Base-by-base conservation (phyloP, 2,797 vertebrate species). In the Echiichthys vipera region DNA sequence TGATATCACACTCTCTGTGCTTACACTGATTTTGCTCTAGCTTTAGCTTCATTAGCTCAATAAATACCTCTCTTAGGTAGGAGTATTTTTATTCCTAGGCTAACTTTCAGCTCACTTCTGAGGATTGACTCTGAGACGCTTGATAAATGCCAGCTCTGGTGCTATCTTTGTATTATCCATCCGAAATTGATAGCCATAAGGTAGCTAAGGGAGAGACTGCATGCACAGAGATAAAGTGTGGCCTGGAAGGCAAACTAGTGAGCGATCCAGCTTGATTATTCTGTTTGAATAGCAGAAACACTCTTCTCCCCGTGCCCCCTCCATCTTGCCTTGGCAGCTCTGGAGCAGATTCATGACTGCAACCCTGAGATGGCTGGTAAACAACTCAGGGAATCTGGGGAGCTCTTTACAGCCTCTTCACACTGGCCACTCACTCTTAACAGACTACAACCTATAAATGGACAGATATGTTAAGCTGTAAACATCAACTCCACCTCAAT, bases 231-330 rank as follows among this genome's bases (percentile, higher is more conserved):
- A 29, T 22, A 50, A 40, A 55, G 11, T 55, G 40, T 39, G 22
- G 55, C 53, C 58, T 55, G 20, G 32, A 72, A 66, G 53, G 36
- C n/a, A 63, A 71, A 71, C 59, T 73, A 62, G 25, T 46, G 50
- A 77, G 53, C 64, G 22, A 73, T 76, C 36, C 53, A 40, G 50
- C 65, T 79, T 75, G 65, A 87, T 77, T 80, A 87, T 88, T 83
- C 81, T 56, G 76, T 89, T 85, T 84, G 81, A 86, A 78, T 74
- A 79, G 57, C 54, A 65, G 59, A 75, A 61, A 24, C 24, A n/a
- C 45, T 43, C 18, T 40, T 67, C 36, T 58, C 17, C 32, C 27
- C 14, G 0, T 15, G 20, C 40, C 18, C 18, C 27, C 18, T 18
- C 22, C 39, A 0, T 50, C 27, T 37, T 57, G 50, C 45, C 51